Conservation (phyloP, 2,888 invertebrate genomes). For the Ethmia dodecea region DNA sequence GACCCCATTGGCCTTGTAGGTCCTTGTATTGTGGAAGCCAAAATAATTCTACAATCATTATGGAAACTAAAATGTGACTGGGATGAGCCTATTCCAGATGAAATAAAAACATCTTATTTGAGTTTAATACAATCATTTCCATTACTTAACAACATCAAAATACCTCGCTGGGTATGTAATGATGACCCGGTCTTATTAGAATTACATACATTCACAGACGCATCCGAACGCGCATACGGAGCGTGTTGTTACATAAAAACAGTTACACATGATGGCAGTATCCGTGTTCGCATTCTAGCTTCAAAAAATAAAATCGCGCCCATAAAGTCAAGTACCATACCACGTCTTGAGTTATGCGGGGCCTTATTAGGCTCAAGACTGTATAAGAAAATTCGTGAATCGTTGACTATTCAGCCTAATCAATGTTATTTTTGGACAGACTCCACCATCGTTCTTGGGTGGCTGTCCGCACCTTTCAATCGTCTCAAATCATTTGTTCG, state of each 20-base stretch:
- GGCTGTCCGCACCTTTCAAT: slow-evolving; percentile 15
- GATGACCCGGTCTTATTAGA: neutral
- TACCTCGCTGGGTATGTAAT: slow-evolving; percentile 5
- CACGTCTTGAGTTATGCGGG: slow-evolving; percentile 15
- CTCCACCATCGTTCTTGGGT: slow-evolving; percentile 24
- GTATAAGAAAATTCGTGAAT: slow-evolving; percentile 3
- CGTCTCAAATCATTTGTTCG: slow-evolving; percentile 21
- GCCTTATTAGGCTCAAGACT: slow-evolving; percentile 12
- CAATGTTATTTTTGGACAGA: slow-evolving; percentile 14
- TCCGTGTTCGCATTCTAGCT: slow-evolving; percentile 1
- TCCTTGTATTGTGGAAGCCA: slow-evolving; percentile 13
- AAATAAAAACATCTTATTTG: slow-evolving; percentile 2
- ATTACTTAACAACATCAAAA: slow-evolving; percentile 2
- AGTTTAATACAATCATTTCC: slow-evolving; percentile 3
- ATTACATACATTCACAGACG: slow-evolving; percentile 10
- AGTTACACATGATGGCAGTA: neutral
- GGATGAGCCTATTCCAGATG: slow-evolving; percentile 9
- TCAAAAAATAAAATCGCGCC: slow-evolving; percentile 10
- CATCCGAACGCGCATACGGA: slow-evolving; percentile 6
- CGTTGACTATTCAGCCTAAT: slow-evolving; percentile 1
- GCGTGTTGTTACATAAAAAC: slow-evolving; percentile 7
- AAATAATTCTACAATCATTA: slow-evolving; percentile 17
- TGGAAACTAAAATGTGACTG: slow-evolving; percentile 13
- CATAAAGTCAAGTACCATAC: slow-evolving; percentile 13
- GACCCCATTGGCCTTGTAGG: slow-evolving; percentile 14